These are phyloP conservation scores for Agonopterix alstromeriana DNA, from an alignment of 2,888 invertebrate genomes.

Conservation along the genomic window DNA sequence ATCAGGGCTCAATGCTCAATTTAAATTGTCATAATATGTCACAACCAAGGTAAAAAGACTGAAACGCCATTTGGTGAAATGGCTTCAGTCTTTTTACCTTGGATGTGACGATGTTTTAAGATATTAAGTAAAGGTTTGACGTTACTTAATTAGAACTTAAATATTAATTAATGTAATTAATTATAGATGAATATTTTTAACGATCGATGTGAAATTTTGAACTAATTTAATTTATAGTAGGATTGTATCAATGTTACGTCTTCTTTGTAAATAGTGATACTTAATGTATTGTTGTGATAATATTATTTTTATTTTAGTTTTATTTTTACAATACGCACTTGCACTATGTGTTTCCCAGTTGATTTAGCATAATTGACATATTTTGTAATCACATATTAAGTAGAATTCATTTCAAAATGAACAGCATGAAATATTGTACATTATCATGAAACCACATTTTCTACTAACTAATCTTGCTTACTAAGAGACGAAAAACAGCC, in stretches of 20 bases:
- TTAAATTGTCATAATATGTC: too few species aligned
- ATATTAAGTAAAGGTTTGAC: constrained; percentile 2
- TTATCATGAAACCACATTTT: too few species aligned
- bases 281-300: constrained; percentile 10
- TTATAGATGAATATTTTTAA: constrained; percentile 7
- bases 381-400: background rate
- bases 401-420: background rate
- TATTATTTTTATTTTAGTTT: background rate
- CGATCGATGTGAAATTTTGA: constrained; percentile 13
- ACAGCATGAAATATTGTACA: too few species aligned
- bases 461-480: too few species aligned
- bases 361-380: background rate
- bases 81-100: too few species aligned
- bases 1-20: too few species aligned
- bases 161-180: constrained; percentile 3
- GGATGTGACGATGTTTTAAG: too few species aligned
- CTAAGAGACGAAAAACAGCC: too few species aligned
- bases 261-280: constrained; percentile 11
- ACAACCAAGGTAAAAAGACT: too few species aligned
- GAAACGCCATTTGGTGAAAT: too few species aligned
- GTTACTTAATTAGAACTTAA: constrained; percentile 5
- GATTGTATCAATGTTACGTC: constrained; percentile 1
- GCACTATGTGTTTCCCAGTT: background rate
- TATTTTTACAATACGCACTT: background rate
- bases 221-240: constrained; percentile 12